Base-by-base conservation (phyloP, 1,140 invertebrate genomes). In the Babylonia areolata region DNA sequence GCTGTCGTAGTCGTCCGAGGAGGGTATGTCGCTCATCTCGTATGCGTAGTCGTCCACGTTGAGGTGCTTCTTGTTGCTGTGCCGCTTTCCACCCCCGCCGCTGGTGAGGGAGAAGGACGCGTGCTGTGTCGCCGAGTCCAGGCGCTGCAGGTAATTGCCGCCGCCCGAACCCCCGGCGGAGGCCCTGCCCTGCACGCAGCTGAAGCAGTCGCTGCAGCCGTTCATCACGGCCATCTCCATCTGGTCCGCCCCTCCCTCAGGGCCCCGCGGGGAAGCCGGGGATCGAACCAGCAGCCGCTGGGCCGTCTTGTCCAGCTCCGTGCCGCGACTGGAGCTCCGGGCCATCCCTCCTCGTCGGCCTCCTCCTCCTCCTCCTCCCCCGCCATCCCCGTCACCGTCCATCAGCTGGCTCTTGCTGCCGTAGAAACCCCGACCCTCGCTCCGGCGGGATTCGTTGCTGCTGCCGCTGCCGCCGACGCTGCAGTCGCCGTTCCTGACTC, bases 1-100 rank as follows among this genome's bases (percentile, higher is more conserved):
- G 81, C 54, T 83, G 37, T 83, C 82, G 64, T 51, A 73, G 37
- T 84, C 82, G 37, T 84, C 82, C 0, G 82, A 73, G 40, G 82
- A 84, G 12, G 37, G n/a, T 0, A 42, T 31, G 64, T 84, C 82
- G 82, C 82, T 84, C 64, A 46, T 40, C 64, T 84, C 64, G 39
- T 46, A 42, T 33, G 81, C 64, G 51, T 51, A 51, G 35, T 64
- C 81, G 64, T 84, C 78, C 77, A 31, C 31, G 77, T 40, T 40
- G 12, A 64, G 54, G 2, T 20, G 51, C 3, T 5, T 37, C 82
- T 84, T 71, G 33, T 23, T 1, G n/a, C n/a, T n/a, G 31, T 28
- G 9, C 3, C 20, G 23, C 46, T 80, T 80, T 42, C 20, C 33
- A 2, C 3, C 9, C 15, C 11, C n/a, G 5, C 5, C 1, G 58